Evolutionary conservation across 2,797 vertebrate species (phyloP).

Genomic region (Sebastes trivittatus): DNA sequence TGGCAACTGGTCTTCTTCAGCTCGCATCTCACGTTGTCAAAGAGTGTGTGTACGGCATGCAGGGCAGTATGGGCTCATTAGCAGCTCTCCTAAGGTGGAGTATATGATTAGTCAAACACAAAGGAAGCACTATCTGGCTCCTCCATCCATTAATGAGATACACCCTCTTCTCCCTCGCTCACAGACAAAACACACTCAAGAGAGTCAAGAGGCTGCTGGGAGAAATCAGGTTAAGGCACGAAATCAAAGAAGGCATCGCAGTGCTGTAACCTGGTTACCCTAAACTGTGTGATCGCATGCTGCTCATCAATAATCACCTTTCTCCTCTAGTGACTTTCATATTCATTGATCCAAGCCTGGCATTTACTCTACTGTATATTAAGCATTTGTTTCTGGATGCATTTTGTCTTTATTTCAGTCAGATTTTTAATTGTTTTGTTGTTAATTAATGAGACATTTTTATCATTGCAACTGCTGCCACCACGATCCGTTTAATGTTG

Average conservation of each 20-base stretch:
- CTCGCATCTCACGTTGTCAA: neutral
- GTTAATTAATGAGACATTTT: neutral
- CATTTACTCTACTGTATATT: neutral
- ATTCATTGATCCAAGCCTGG: neutral
- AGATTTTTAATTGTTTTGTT: neutral
- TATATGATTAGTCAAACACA: constrained; percentile 10
- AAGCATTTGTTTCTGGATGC: neutral
- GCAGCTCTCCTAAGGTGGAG: constrained; percentile 2
- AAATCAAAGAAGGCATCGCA: neutral
- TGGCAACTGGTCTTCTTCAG: neutral
- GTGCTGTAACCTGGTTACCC: neutral
- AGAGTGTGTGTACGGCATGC: neutral
- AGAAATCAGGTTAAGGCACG: neutral
- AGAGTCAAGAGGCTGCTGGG: neutral
- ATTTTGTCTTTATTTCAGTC: neutral
- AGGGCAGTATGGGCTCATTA: constrained; percentile 14
- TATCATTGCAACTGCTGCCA: neutral
- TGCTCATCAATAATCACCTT: neutral
- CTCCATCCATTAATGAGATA: constrained; percentile 15
- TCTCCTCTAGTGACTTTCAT: neutral
- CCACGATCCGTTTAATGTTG: neutral
- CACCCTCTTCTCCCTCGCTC: neutral
- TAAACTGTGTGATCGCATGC: neutral
- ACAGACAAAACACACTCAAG: neutral
- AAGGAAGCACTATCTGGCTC: neutral